phyloP scores from a whole-genome alignment of 2,113 vertebrate genomes.

The Cebus imitator region DNA sequence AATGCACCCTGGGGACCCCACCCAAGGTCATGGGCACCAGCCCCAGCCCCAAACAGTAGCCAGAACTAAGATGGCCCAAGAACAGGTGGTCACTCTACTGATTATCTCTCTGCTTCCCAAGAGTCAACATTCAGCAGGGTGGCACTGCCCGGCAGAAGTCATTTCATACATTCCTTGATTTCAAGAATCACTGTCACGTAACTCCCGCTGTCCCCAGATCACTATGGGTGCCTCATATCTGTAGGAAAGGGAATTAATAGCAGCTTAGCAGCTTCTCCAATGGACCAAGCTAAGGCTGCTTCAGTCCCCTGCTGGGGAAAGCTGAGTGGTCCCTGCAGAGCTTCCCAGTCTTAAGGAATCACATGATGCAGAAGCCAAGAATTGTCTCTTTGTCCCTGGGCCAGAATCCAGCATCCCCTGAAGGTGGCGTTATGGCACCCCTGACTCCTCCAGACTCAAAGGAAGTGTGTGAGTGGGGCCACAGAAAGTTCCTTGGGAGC shows the following conservation, averaged over 20 bases:
- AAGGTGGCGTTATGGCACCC: not conserved
- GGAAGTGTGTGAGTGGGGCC: fast-evolving
- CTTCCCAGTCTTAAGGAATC: not conserved
- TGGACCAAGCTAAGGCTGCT: not conserved
- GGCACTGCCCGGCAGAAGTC: not conserved
- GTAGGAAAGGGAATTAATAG: not conserved
- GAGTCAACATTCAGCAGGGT: not conserved
- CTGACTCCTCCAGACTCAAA: not conserved
- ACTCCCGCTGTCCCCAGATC: not conserved
- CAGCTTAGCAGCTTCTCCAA: not conserved
- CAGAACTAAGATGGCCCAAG: not conserved
- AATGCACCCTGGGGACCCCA: not conserved
- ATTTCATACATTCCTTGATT: not conserved
- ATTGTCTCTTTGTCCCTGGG: not conserved
- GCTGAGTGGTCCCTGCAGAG: not conserved
- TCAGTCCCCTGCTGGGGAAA: not conserved
- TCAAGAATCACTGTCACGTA: not conserved
- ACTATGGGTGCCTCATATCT: not conserved
- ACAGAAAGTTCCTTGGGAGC: not conserved
- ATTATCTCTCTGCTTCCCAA: not conserved
- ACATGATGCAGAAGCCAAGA: not conserved
- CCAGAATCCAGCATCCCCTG: not conserved
- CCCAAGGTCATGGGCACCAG: constrained; percentile 53
- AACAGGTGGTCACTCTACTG: not conserved
- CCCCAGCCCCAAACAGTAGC: not conserved